A percentile compares a stretch with the other conserved stretches of the same genome.
Conservation (phyloP, 2,888 invertebrate species). For the Pycnomerus fuliginosus region DNA sequence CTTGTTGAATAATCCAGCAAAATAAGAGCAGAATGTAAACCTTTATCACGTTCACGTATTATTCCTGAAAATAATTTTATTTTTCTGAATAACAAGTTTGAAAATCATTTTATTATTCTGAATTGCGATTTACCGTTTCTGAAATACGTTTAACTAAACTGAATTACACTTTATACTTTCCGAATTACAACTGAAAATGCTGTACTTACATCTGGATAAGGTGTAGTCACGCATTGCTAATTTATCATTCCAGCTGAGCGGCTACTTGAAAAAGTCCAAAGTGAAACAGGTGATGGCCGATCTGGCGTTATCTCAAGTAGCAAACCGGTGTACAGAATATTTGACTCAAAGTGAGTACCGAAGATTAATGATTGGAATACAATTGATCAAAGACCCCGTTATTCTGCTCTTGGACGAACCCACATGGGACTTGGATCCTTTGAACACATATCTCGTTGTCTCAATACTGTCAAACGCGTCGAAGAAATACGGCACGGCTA, state of each 20-base stretch:
- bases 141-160: too few species aligned
- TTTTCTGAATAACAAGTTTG: too few species aligned
- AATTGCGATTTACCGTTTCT: too few species aligned
- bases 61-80: too few species aligned
- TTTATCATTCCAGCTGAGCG: slow-evolving; percentile 63
- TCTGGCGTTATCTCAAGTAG: slow-evolving; percentile 88
- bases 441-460: slow-evolving; percentile 92
- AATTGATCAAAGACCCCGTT: slow-evolving; percentile 91
- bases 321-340: slow-evolving; percentile 78
- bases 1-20: too few species aligned
- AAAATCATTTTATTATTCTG: too few species aligned
- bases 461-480: slow-evolving; percentile 89
- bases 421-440: slow-evolving; percentile 90
- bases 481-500: slow-evolving; percentile 87
- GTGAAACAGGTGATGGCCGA: slow-evolving; percentile 93
- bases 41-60: too few species aligned
- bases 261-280: slow-evolving; percentile 77
- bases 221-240: too few species aligned
- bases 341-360: slow-evolving; percentile 88
- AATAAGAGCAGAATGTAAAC: too few species aligned
- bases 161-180: too few species aligned
- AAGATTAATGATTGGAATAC: slow-evolving; percentile 86
- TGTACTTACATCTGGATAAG: too few species aligned
- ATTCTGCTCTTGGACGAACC: slow-evolving; percentile 90
- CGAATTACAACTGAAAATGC: too few species aligned